These are phyloP conservation scores for Heterotilapia buettikoferi DNA, from an alignment of 2,113 vertebrate species.

Conservation along the genomic window DNA sequence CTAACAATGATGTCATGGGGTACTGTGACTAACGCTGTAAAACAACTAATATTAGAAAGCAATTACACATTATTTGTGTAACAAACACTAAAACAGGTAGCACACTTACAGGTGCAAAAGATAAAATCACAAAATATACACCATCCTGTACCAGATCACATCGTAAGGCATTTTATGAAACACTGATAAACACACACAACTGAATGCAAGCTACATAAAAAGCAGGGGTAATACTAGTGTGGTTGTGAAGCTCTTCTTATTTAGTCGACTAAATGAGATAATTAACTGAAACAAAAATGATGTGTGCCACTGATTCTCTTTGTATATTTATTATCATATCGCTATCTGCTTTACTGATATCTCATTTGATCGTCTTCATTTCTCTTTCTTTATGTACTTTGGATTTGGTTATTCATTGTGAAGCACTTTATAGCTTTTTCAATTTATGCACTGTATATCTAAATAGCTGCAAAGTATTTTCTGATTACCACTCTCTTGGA, in stretches of 20 bases:
- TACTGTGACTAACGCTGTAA: slow-evolving; percentile 11
- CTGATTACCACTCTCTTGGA: neutral
- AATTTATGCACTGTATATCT: neutral
- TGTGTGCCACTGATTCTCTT: neutral
- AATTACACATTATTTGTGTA: neutral
- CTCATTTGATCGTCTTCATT: neutral
- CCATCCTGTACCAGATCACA: neutral
- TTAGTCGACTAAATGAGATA: neutral
- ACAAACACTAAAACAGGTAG: neutral
- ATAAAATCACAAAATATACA: neutral
- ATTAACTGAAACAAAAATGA: neutral
- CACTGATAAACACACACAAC: neutral
- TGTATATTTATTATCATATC: neutral
- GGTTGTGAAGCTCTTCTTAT: neutral
- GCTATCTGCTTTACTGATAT: neutral
- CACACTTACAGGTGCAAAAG: neutral
- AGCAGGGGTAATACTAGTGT: neutral
- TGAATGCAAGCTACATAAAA: neutral
- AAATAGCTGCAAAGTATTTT: neutral
- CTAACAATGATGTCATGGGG: slow-evolving; percentile 33
- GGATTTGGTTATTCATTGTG: neutral
- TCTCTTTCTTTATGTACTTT: neutral
- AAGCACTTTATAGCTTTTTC: neutral
- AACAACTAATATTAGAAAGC: neutral
- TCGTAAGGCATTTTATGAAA: neutral